Conservation (phyloP, 2,113 vertebrate genomes). For the Calidris pugnax region DNA sequence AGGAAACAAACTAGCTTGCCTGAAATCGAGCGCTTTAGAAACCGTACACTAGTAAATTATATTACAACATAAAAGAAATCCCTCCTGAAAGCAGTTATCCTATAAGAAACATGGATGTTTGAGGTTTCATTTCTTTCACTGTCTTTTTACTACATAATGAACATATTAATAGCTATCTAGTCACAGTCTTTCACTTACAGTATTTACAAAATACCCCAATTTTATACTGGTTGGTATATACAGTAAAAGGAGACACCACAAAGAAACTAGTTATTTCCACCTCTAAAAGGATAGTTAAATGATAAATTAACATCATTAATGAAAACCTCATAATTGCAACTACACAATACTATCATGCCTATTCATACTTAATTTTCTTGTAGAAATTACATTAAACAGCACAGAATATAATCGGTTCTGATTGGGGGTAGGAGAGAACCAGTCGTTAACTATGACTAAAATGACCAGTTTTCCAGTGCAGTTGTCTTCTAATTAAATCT, state of each 20-base stretch:
- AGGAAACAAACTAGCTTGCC: neutral
- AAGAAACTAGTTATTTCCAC: slow-evolving; percentile 15
- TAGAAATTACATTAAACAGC: slow-evolving; percentile 27
- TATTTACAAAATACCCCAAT: neutral
- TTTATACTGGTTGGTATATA: neutral
- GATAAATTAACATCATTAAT: slow-evolving; percentile 18
- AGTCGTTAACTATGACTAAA: slow-evolving; percentile 37
- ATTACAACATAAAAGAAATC: neutral
- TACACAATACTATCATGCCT: neutral
- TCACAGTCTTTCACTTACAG: neutral
- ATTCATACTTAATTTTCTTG: slow-evolving; percentile 11
- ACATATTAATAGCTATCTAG: neutral
- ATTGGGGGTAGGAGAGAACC: neutral
- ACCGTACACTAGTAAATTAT: neutral
- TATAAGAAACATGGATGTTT: neutral
- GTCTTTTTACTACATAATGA: neutral
- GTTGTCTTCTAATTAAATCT: slow-evolving; percentile 61
- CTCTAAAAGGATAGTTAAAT: neutral
- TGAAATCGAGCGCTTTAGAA: slow-evolving; percentile 6
- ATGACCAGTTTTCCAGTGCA: slow-evolving; percentile 40
- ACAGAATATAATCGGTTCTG: slow-evolving; percentile 12
- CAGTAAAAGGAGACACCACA: neutral
- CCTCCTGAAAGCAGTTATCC: neutral
- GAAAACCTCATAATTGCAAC: slow-evolving; percentile 26
- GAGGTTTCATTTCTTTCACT: neutral